Evolutionary conservation across 2,797 vertebrate species (phyloP).

Genomic region (Notoglanidium macrostoma): DNA sequence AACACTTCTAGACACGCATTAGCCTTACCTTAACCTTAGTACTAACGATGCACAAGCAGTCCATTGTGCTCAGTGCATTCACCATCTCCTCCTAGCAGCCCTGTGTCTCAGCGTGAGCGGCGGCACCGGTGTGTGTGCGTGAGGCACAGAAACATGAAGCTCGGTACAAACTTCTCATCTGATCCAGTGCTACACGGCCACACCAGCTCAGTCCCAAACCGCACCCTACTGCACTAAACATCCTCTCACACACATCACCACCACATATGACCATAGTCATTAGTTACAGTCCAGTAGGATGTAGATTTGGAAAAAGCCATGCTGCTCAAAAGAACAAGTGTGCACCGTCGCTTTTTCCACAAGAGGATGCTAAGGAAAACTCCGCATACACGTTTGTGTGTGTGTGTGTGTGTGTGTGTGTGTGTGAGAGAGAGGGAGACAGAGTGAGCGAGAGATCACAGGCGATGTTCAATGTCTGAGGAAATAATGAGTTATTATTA

Average conservation of each 20-base stretch:
- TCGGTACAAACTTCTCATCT: slow-evolving; percentile 43
- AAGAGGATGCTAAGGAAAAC: slow-evolving; percentile 24
- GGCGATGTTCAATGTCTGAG: neutral
- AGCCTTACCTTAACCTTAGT: slow-evolving; percentile 71
- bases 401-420: neutral
- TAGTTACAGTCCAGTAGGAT: neutral
- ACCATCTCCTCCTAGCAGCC: slow-evolving; percentile 50
- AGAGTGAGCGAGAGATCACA: no score
- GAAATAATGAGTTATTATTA: neutral
- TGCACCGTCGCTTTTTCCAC: neutral
- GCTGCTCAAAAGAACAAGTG: slow-evolving; percentile 14
- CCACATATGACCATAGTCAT: neutral
- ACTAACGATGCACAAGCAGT: slow-evolving; percentile 78
- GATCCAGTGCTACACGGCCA: slow-evolving; percentile 16
- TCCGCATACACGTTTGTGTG: neutral
- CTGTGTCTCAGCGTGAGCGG: slow-evolving; percentile 49
- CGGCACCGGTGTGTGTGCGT: neutral
- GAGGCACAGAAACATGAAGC: slow-evolving; percentile 9
- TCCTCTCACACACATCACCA: neutral
- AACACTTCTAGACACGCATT: neutral
- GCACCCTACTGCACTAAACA: neutral
- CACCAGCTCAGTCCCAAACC: neutral
- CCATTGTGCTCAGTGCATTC: slow-evolving; percentile 66
- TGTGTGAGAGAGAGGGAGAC: neutral
- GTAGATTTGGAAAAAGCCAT: neutral